Base-by-base conservation (phyloP, 2,113 vertebrate species). In the Sinocyclocheilus anshuiensis region DNA sequence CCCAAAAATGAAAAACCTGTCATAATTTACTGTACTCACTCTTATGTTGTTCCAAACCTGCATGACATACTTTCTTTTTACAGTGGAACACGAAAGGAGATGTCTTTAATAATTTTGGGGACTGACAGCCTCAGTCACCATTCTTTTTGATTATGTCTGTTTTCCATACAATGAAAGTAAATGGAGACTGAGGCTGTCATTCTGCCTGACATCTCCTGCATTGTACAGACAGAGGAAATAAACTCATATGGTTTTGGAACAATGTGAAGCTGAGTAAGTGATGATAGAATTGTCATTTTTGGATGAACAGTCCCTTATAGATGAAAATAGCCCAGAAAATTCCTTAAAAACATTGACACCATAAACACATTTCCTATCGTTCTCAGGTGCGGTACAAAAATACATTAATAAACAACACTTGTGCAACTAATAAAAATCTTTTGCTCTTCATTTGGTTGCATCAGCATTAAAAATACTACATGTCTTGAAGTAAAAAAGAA, bases 101-200 rank as follows among this genome's bases (percentile, higher is more conserved):
- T 53, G 24, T 77, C 76, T 53, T 18, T 26, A 24, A 77, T 77
- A 77, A 20, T 20, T 26, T 77, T 33, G 48, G 26, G 24, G 76
- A 55, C 15, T 55, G 76, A 55, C 45, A 77, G 50, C 16, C 45
- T 33, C 45, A 53, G 50, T 53, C 24, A 22, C 24, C 76, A 10
- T 55, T 55, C 24, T 20, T 26, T 77, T 55, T 33, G 76, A 77
- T 77, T 77, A 50, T 55, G 50, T 55, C 76, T 77, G 76, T 53
- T 77, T 77, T 55, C n/a, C 7, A 77, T 77, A 33, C 76, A 77
- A 18, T 77, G 26, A 77, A 55, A 77, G 26, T 55, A 77, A 77
- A 33, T 77, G 16, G 26, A 29, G 75, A n/a, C 45, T 9, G 45
- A 53, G 48, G 76, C 26, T 77, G 74, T 50, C 74, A 76, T 26